Percentiles rank a stretch among this genome's conserved stretches.
Evolutionary conservation across 2,797 vertebrate species (phyloP).

Genomic region (Anisognathus igniventris): DNA sequence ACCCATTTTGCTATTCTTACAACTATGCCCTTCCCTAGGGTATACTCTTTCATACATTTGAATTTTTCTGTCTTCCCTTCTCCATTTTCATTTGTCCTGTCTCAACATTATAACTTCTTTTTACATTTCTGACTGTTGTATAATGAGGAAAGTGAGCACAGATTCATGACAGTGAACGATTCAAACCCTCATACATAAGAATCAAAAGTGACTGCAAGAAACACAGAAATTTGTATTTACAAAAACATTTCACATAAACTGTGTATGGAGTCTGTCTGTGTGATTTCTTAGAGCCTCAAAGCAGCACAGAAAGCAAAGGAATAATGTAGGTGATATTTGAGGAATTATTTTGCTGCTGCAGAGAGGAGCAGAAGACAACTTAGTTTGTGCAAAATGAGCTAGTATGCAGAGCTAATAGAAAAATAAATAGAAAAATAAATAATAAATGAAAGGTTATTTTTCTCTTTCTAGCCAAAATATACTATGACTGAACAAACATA

Average conservation of each 20-base stretch:
- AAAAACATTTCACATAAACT: background rate
- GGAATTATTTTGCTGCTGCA: background rate
- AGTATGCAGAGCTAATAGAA: background rate
- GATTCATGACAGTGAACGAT: background rate
- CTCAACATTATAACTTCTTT: background rate
- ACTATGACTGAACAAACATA: background rate
- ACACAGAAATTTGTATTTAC: background rate
- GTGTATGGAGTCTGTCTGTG: background rate
- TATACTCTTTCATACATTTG: background rate
- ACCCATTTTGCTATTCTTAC: background rate
- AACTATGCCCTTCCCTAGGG: background rate
- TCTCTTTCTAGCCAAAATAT: background rate
- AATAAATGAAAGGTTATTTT: constrained; percentile 26
- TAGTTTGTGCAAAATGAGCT: background rate
- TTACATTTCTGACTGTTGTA: background rate
- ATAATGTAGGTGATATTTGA: background rate
- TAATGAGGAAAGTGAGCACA: background rate
- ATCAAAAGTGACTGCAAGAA: background rate
- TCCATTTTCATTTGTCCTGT: background rate
- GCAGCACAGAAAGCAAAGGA: background rate
- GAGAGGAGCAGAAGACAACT: background rate
- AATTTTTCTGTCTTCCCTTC: background rate
- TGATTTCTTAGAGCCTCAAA: background rate
- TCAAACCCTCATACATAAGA: background rate
- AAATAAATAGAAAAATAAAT: constrained; percentile 20